A percentile compares a stretch with the other conserved stretches of the same genome.
Evolutionary conservation across 2,797 vertebrate species (phyloP).

Genomic region (Betta splendens): DNA sequence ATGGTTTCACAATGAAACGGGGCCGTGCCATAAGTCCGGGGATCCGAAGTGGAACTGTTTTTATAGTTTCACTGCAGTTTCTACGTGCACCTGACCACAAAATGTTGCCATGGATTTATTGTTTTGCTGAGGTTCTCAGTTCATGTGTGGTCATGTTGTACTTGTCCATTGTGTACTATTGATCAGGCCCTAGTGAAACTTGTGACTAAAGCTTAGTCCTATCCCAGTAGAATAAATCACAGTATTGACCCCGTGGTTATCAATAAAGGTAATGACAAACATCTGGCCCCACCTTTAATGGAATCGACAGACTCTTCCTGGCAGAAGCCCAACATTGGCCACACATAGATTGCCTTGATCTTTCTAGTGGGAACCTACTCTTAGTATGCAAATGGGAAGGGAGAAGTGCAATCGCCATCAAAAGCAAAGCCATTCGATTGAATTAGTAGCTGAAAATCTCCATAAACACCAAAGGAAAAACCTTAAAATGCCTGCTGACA

Average conservation of each 20-base stretch:
- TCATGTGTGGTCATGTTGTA: constrained; percentile 77
- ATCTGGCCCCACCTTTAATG: constrained; percentile 85
- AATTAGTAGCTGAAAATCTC: constrained; percentile 67
- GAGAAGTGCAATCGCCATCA: constrained; percentile 64
- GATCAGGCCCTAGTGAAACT: constrained; percentile 80
- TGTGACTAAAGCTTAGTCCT: constrained; percentile 84
- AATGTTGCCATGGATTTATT: constrained; percentile 64
- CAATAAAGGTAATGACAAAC: constrained; percentile 88
- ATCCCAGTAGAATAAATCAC: constrained; percentile 85
- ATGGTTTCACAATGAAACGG: constrained; percentile 26
- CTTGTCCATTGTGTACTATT: constrained; percentile 83
- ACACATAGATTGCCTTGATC: constrained; percentile 82
- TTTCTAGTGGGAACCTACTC: constrained; percentile 76
- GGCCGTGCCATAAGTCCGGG: constrained; percentile 21
- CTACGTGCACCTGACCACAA: constrained; percentile 41
- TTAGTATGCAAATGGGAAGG: constrained; percentile 74
- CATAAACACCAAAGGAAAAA: constrained; percentile 70
- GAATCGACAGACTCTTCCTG: constrained; percentile 82
- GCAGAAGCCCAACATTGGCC: constrained; percentile 68
- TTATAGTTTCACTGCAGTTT: constrained; percentile 21
- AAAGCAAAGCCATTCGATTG: constrained; percentile 64
- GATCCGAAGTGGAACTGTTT: constrained; percentile 23
- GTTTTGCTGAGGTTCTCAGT: constrained; percentile 69
- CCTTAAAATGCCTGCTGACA: constrained; percentile 68
- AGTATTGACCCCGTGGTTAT: constrained; percentile 83